A percentile compares a stretch with the other conserved stretches of the same genome.
Evolutionary conservation across 2,113 vertebrate species (phyloP).

Genomic region (Dryoscopus gambensis): DNA sequence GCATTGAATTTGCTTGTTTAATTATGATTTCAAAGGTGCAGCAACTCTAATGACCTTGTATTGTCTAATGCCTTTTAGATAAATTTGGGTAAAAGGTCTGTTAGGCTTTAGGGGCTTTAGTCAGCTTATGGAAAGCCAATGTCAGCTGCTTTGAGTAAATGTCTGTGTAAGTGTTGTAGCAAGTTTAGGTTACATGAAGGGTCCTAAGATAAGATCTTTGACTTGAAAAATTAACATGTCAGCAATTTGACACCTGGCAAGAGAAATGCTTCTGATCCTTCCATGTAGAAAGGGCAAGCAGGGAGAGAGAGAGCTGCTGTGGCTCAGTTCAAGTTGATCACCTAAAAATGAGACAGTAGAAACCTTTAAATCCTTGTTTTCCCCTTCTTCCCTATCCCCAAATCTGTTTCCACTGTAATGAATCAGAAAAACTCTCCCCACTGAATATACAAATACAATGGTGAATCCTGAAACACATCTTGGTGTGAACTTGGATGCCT

Average conservation of each 20-base stretch:
- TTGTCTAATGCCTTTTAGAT: neutral
- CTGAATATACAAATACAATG: neutral
- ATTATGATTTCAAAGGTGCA: neutral
- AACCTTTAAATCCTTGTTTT: neutral
- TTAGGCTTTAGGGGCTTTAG: neutral
- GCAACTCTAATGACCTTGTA: neutral
- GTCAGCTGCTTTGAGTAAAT: neutral
- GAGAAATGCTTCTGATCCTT: neutral
- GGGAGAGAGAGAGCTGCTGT: neutral
- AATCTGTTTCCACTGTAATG: neutral
- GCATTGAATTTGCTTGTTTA: neutral
- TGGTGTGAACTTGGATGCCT: neutral
- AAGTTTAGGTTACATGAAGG: neutral
- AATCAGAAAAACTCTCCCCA: neutral
- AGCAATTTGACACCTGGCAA: neutral
- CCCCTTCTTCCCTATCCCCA: neutral
- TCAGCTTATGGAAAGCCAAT: neutral
- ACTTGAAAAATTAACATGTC: neutral
- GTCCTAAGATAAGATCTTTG: neutral
- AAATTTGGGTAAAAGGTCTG: neutral
- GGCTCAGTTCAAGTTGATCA: neutral
- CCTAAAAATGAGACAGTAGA: neutral
- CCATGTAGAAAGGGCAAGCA: neutral
- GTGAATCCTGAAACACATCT: neutral
- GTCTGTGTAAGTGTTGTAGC: neutral